Evolutionary conservation across 2,888 invertebrate genomes (phyloP).

Genomic region (Chrysodeixis includens): DNA sequence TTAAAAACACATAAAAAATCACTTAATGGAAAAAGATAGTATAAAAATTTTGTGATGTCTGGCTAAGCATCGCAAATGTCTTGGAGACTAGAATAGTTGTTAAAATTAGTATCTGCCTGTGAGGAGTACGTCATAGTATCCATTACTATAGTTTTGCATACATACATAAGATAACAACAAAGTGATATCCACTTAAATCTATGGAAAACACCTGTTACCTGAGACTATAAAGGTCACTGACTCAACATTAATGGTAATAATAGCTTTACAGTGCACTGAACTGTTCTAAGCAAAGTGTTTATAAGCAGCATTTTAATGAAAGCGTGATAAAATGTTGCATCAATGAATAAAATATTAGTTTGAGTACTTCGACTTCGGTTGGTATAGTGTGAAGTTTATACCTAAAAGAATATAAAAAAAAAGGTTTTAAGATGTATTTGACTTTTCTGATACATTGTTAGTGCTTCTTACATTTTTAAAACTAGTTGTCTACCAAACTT

Average conservation of each 20-base stretch:
- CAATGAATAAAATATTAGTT: not conserved
- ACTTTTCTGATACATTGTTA: too few species aligned
- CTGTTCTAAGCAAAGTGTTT: slow-evolving; percentile 4
- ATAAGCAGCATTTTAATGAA: not conserved
- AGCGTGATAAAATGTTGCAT: not conserved
- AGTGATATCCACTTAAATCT: not conserved
- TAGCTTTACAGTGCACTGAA: not conserved
- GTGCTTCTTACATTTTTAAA: too few species aligned
- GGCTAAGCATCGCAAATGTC: too few species aligned
- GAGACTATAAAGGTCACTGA: not conserved
- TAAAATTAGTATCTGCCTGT: too few species aligned
- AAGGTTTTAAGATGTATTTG: not conserved
- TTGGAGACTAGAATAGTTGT: too few species aligned
- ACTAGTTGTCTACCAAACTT: too few species aligned
- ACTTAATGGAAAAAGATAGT: too few species aligned
- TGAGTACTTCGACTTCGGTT: not conserved
- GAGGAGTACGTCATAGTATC: too few species aligned
- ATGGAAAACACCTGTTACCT: not conserved
- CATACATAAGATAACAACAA: not conserved
- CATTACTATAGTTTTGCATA: not conserved
- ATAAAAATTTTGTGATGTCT: too few species aligned
- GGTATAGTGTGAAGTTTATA: not conserved
- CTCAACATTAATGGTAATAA: not conserved
- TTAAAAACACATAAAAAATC: too few species aligned
- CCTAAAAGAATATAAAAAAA: not conserved